These are phyloP conservation scores for Ictalurus punctatus DNA, from an alignment of 2,113 vertebrate genomes.

Conservation along the genomic window DNA sequence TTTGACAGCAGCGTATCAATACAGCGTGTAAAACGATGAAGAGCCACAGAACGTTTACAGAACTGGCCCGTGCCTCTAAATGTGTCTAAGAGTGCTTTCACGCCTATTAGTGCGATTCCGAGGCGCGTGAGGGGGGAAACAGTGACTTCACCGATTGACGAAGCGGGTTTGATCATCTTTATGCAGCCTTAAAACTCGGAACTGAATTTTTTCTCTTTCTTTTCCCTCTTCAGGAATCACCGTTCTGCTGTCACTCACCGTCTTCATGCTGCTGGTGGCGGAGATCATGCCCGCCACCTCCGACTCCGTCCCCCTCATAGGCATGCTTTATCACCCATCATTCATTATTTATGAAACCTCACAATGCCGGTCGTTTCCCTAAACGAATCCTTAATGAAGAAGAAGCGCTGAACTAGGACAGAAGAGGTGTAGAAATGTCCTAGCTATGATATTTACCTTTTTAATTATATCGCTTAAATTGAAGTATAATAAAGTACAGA, in stretches of 20 bases:
- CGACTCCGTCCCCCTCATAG: conserved; percentile 88
- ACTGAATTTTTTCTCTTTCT: neutral
- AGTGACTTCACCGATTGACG: no score
- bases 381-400: neutral
- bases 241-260: conserved; percentile 87
- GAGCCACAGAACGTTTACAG: no score
- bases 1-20: neutral
- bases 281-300: conserved; percentile 93
- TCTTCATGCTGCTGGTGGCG: conserved; percentile 90
- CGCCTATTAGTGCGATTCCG: neutral
- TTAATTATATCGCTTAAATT: neutral
- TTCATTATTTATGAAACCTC: neutral
- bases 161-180: neutral
- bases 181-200: neutral
- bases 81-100: neutral
- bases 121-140: no score
- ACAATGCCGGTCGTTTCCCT: neutral
- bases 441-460: neutral
- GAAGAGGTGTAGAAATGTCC: neutral
- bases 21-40: neutral
- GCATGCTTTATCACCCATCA: conserved; percentile 61
- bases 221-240: conserved; percentile 78
- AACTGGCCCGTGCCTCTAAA: no score
- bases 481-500: neutral
- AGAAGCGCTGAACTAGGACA: neutral